Conservation (phyloP, 2,113 vertebrate species). For the Theropithecus gelada region DNA sequence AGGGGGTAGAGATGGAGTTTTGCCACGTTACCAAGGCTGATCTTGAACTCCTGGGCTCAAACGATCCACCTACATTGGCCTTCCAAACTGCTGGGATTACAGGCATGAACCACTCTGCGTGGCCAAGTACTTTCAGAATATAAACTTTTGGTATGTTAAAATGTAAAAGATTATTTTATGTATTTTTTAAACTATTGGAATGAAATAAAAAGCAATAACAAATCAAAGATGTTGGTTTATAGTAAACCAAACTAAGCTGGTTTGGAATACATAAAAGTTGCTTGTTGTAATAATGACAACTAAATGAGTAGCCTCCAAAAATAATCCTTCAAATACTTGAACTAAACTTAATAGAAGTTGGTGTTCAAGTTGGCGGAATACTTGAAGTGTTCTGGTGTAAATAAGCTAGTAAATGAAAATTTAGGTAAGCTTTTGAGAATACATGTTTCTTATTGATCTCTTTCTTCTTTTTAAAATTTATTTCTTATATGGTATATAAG, state of each 20-base stretch:
- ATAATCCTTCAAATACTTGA: neutral
- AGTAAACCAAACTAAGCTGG: slow-evolving; percentile 11
- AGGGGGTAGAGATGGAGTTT: too few relatives aligned
- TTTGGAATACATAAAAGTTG: neutral
- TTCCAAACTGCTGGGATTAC: too few relatives aligned
- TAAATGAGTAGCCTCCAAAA: neutral
- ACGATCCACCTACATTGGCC: too few relatives aligned
- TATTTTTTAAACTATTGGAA: slow-evolving; percentile 14
- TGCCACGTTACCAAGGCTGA: too few relatives aligned
- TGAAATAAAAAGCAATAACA: slow-evolving; percentile 12
- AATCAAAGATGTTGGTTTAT: neutral
- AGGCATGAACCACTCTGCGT: too few relatives aligned
- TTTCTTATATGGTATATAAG: neutral
- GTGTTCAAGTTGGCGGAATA: neutral
- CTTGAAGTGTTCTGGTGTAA: neutral
- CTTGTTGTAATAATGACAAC: neutral
- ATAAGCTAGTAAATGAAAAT: slow-evolving; percentile 14
- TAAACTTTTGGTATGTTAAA: neutral
- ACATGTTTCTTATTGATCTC: neutral
- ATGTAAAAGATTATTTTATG: neutral
- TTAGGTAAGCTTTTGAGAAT: neutral
- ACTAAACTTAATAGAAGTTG: neutral
- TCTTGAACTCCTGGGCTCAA: too few relatives aligned
- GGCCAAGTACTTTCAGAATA: too few relatives aligned
- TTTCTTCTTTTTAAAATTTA: neutral